phyloP scores from a whole-genome alignment of 2,797 vertebrate genomes.

The Emys orbicularis region DNA sequence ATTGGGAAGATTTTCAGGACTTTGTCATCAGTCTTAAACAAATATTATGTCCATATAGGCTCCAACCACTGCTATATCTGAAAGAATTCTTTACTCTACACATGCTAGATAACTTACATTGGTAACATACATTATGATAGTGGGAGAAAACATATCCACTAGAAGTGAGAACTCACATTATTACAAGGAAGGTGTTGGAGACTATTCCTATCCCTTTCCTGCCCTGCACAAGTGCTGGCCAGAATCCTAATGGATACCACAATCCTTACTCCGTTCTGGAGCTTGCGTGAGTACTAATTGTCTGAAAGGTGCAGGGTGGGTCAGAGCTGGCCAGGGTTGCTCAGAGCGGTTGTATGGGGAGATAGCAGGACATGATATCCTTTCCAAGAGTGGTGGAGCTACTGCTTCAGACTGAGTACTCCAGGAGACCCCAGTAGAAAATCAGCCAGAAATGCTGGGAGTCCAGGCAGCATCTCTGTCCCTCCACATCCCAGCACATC shows the following conservation, averaged over 20 bases:
- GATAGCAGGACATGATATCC: background rate
- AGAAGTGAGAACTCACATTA: no score
- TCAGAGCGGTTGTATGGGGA: background rate
- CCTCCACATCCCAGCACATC: background rate
- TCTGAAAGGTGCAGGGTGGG: no score
- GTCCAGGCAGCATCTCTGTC: background rate
- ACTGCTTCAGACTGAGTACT: background rate
- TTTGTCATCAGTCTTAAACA: background rate
- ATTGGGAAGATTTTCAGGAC: background rate
- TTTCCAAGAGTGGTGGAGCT: background rate
- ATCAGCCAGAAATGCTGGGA: background rate
- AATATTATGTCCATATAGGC: background rate
- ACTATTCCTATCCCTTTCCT: no score
- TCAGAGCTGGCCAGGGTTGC: no score
- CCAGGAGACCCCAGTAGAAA: background rate
- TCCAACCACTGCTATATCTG: background rate
- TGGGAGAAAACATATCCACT: background rate
- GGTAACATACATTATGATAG: background rate
- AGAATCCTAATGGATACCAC: no score
- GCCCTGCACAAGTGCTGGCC: no score
- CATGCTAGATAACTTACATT: background rate
- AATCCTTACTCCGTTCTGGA: no score
- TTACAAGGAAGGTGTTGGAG: no score
- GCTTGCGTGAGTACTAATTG: no score
- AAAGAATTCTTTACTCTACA: background rate